Evolutionary conservation across 2,113 vertebrate genomes (phyloP).

Genomic region (Burhinus oedicnemus): DNA sequence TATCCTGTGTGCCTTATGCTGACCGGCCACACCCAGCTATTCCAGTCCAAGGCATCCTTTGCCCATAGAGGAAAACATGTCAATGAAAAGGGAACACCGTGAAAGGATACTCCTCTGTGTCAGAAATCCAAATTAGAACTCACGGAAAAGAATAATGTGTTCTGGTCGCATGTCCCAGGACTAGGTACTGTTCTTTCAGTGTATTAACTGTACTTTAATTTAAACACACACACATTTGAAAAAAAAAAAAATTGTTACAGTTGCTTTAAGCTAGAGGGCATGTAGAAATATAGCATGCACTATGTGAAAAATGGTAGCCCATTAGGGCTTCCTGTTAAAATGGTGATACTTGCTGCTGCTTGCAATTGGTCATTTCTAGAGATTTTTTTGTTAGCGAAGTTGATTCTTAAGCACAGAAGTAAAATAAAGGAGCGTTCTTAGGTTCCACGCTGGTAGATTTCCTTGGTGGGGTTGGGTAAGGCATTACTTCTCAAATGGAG

Average conservation of each 20-base stretch:
- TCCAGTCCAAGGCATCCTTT: neutral
- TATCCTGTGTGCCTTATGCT: neutral
- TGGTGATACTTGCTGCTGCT: neutral
- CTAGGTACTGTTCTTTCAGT: neutral
- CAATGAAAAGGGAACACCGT: neutral
- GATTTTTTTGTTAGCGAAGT: neutral
- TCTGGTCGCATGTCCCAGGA: neutral
- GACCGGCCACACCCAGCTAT: neutral
- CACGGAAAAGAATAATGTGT: neutral
- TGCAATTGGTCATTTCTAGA: neutral
- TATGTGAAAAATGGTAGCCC: neutral
- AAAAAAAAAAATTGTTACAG: neutral
- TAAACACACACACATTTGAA: neutral
- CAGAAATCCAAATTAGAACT: neutral
- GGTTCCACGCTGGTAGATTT: neutral
- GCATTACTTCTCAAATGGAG: neutral
- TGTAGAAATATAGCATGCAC: accelerated
- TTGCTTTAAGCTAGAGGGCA: neutral
- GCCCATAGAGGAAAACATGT: neutral
- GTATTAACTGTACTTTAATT: neutral
- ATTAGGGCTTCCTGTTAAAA: neutral
- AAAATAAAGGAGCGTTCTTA: neutral
- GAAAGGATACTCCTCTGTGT: neutral
- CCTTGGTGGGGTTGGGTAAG: neutral
- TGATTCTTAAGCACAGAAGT: neutral